Percentiles rank a stretch among this genome's conserved stretches.
Conservation (phyloP, 2,797 vertebrate species). For the Sphenodon punctatus region DNA sequence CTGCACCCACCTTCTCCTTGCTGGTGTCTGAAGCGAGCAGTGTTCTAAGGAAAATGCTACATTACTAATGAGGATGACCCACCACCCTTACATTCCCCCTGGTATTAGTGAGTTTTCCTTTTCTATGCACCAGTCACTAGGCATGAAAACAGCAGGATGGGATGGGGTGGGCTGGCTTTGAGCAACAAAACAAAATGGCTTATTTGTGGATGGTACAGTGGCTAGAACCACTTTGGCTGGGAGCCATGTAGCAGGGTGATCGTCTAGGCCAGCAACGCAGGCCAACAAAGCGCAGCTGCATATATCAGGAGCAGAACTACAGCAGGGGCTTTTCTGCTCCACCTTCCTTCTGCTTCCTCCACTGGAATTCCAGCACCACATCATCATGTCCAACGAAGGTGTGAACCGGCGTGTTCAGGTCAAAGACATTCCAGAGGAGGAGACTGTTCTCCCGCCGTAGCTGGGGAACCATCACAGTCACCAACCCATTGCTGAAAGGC, state of each 20-base stretch:
- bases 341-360: constrained; percentile 97
- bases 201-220: too few relatives aligned
- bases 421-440: constrained; percentile 91
- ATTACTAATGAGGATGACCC: too few relatives aligned
- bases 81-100: too few relatives aligned
- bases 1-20: not conserved
- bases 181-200: not conserved
- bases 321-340: not conserved
- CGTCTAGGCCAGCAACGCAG: too few relatives aligned
- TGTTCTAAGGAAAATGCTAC: not conserved
- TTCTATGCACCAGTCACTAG: not conserved
- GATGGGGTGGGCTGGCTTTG: not conserved
- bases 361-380: constrained; percentile 96
- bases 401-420: constrained; percentile 93
- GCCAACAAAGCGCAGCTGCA: not conserved
- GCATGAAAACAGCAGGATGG: not conserved
- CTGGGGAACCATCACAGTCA: constrained; percentile 98
- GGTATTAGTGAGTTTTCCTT: not conserved
- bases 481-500: constrained; percentile 94
- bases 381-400: constrained; percentile 97
- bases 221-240: not conserved
- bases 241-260: not conserved
- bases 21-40: not conserved
- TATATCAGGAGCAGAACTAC: too few relatives aligned
- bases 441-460: constrained; percentile 94